Base-by-base conservation (phyloP, 2,797 vertebrate genomes). In the Threskiornis aethiopicus region DNA sequence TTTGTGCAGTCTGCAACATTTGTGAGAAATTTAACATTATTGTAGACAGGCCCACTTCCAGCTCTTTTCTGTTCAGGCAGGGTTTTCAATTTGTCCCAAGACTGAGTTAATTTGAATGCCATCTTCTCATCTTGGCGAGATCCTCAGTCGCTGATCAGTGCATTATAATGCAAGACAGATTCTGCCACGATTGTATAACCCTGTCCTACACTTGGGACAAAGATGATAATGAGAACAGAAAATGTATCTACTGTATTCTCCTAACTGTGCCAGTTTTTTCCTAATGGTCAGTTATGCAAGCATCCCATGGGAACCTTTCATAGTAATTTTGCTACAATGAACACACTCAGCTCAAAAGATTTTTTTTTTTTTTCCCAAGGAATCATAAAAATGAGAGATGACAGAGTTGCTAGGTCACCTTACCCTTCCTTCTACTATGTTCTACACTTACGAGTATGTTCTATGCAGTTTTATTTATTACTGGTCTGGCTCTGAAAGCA, bases 251-350 rank as follows among this genome's bases (percentile, higher is more conserved):
- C 69, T 72, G 51, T 59, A 39, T 84, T 95, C 70, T 90, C 64
- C 87, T 73, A 47, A 73, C 58, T 54, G 11, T 41, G 90, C 80
- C 78, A 57, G 39, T 17, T 84, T 84, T 80, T 25, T 67, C 66
- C 89, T 84, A 96, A 95, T 85, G 96, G 90, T 89, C 96, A 96
- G 91, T 94, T 96, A 94, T n/a, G 73, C 94, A 96, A 92, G 73
- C 29, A 59, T 93, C 90, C 77, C 84, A 49, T 7, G 6, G 78
- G 88, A 91, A 92, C 82, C 47, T 39, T 89, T 82, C 65, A 51
- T 7, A 82, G 90, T 67, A 69, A 80, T 91, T 93, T 96, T 75
- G 64, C 73, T 89, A 82, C 66, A 89, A 33, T 29, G 71, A 89
- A 84, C 84, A 67, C 1, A 57, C 69, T 86, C 76, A 90, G 87